These are phyloP conservation scores for Lepidotrigona ventralis DNA, from an alignment of 1,140 invertebrate genomes.

Conservation along the genomic window DNA sequence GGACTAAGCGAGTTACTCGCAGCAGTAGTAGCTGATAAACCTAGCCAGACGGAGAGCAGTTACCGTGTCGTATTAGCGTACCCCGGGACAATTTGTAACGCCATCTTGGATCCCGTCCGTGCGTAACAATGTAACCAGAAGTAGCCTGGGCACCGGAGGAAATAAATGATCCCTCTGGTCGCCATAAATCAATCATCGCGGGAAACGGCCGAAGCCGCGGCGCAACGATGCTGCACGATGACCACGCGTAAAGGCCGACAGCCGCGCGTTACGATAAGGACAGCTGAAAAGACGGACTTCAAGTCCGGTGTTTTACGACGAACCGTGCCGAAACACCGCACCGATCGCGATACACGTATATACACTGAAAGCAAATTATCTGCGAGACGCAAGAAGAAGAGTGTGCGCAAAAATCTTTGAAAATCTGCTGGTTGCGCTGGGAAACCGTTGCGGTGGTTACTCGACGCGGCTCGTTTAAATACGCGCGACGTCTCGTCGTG, in stretches of 20 bases:
- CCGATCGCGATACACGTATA: background rate
- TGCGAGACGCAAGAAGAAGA: background rate
- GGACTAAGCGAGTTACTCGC: background rate
- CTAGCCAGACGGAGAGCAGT: slow-evolving; percentile 3
- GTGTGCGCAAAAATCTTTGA: background rate
- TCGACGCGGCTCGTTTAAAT: slow-evolving; percentile 42
- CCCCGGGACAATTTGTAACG: slow-evolving; percentile 72
- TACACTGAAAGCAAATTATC: slow-evolving; percentile 33
- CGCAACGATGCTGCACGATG: slow-evolving; percentile 45
- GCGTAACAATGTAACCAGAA: slow-evolving; percentile 58
- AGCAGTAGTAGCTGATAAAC: slow-evolving; percentile 8
- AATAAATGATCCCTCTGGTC: slow-evolving; percentile 72
- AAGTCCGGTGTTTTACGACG: slow-evolving; percentile 14
- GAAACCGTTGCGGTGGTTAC: background rate
- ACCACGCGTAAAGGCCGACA: slow-evolving; percentile 36
- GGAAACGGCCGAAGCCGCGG: slow-evolving; percentile 58
- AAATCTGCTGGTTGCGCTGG: slow-evolving; percentile 9
- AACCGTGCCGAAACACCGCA: background rate
- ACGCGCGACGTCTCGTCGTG: slow-evolving; percentile 15
- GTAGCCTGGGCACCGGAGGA: slow-evolving; percentile 46
- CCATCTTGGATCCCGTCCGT: slow-evolving; percentile 66
- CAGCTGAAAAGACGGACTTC: slow-evolving; percentile 7
- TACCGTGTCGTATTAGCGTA: slow-evolving; percentile 64
- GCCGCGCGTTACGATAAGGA: background rate
- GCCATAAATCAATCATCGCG: slow-evolving; percentile 75